Evolutionary conservation across 2,797 vertebrate genomes (phyloP).

Genomic region (Rhynchotus rufescens): DNA sequence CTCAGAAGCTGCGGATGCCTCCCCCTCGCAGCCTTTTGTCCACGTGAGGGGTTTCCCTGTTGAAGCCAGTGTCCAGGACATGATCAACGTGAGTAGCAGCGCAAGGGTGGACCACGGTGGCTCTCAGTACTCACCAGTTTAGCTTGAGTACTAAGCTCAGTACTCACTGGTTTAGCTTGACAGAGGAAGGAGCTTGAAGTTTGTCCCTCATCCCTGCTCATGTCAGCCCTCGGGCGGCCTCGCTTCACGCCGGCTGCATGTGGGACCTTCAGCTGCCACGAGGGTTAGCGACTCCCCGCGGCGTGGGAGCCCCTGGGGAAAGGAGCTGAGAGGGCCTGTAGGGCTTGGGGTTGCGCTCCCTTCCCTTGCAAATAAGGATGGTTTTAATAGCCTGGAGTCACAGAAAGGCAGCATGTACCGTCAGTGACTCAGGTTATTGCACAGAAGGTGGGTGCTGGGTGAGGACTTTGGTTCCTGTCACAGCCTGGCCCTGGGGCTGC

Average conservation of each 20-base stretch:
- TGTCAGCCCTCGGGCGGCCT: rapidly evolving
- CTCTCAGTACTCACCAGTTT: not conserved
- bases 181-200: too few relatives aligned
- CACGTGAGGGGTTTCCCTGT: conserved; percentile 90
- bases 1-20: conserved; percentile 26
- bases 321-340: not conserved
- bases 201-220: not conserved
- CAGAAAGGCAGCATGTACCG: rapidly evolving
- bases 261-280: not conserved
- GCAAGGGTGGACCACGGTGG: rapidly evolving
- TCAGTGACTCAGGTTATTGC: rapidly evolving
- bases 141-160: too few relatives aligned
- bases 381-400: rapidly evolving
- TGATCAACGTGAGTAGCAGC: conserved; percentile 84
- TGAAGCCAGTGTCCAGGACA: conserved; percentile 83
- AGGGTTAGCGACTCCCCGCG: too few relatives aligned
- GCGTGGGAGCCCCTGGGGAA: too few relatives aligned
- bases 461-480: not conserved
- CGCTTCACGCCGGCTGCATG: rapidly evolving
- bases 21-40: conserved; percentile 71
- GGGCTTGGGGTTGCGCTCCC: not conserved
- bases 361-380: rapidly evolving
- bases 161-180: not conserved
- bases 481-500: too few relatives aligned
- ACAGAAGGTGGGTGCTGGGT: rapidly evolving